phyloP scores from a whole-genome alignment of 2,113 vertebrate species.

The Ifrita kowaldi region DNA sequence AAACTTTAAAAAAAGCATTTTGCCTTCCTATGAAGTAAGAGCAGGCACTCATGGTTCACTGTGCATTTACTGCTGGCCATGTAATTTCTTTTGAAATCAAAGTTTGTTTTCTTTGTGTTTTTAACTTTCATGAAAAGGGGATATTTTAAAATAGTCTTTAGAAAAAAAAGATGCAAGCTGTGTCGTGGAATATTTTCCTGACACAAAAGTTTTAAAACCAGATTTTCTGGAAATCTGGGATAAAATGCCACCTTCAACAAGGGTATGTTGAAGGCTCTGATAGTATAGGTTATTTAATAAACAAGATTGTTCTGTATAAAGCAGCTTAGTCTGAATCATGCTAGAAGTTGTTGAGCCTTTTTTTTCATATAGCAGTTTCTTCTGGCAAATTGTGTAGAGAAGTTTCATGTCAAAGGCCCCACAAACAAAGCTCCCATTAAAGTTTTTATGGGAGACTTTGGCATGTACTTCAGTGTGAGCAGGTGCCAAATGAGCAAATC shows the following conservation, averaged over 20 bases:
- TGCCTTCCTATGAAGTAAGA: slow-evolving; percentile 53
- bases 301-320: slow-evolving; percentile 18
- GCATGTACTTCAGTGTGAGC: not conserved
- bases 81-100: slow-evolving; percentile 72
- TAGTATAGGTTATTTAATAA: slow-evolving; percentile 31
- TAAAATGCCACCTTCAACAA: slow-evolving; percentile 39
- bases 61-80: slow-evolving; percentile 77
- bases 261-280: slow-evolving; percentile 35
- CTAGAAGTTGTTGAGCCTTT: slow-evolving; percentile 47
- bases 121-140: slow-evolving; percentile 78
- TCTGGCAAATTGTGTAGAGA: slow-evolving; percentile 31
- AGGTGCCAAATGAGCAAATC: slow-evolving; percentile 33
- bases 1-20: slow-evolving; percentile 43
- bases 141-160: slow-evolving; percentile 69
- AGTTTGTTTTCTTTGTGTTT: slow-evolving; percentile 71
- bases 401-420: not conserved
- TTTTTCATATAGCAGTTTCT: slow-evolving; percentile 19
- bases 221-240: slow-evolving; percentile 61
- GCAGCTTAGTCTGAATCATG: slow-evolving; percentile 44
- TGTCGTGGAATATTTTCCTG: slow-evolving; percentile 52
- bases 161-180: slow-evolving; percentile 61
- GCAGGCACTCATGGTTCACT: slow-evolving; percentile 61
- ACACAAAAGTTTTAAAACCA: slow-evolving; percentile 49
- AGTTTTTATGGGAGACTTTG: not conserved
- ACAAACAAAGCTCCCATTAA: not conserved